These are phyloP conservation scores for Varanus komodoensis DNA, from an alignment of 2,113 vertebrate genomes.

Conservation along the genomic window DNA sequence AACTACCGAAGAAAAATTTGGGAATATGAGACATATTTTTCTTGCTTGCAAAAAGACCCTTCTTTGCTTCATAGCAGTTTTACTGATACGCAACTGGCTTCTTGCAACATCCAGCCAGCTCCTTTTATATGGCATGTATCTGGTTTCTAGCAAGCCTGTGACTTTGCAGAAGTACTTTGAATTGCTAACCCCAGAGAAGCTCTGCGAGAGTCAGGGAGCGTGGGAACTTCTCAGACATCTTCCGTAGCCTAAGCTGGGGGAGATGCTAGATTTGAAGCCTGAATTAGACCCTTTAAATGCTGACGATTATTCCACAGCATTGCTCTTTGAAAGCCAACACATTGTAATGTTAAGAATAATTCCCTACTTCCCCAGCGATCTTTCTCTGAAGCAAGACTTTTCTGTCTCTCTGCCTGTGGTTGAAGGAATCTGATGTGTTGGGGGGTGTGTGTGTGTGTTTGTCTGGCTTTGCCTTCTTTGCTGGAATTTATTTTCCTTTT, in stretches of 20 bases:
- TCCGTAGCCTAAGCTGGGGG: neutral
- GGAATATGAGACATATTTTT: neutral
- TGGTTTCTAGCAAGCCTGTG: slow-evolving; percentile 6
- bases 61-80: neutral
- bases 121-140: neutral
- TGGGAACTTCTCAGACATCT: slow-evolving; percentile 31
- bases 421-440: neutral
- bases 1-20: neutral
- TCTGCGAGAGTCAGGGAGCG: neutral
- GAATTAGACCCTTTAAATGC: slow-evolving; percentile 32
- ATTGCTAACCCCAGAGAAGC: slow-evolving; percentile 14
- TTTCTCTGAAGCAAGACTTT: neutral
- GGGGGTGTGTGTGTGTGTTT: fast-evolving
- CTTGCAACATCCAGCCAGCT: neutral
- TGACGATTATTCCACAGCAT: slow-evolving; percentile 2
- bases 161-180: neutral
- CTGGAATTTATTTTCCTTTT: neutral
- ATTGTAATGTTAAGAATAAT: neutral
- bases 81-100: neutral
- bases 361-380: neutral
- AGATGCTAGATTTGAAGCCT: slow-evolving; percentile 14
- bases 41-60: neutral
- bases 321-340: neutral
- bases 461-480: neutral
- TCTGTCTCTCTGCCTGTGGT: fast-evolving